Evolutionary conservation across 2,113 vertebrate genomes (phyloP), one percentile per base, ranked within the genome.

Genomic region (Formicarius rufipectus): DNA sequence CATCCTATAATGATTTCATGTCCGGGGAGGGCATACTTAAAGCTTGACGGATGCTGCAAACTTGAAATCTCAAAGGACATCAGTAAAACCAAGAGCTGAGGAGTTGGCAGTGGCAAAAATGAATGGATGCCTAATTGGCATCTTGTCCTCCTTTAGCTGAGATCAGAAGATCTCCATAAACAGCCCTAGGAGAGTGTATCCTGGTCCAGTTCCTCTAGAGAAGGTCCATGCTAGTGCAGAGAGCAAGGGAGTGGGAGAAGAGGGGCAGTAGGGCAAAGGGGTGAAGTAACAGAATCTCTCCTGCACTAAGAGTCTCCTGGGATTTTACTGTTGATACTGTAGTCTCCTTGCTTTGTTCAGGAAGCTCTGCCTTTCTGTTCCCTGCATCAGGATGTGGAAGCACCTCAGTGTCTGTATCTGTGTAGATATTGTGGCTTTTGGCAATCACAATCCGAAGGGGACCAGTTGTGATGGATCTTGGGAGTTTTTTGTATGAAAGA

Each of bases 341-440:
- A 88, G 31, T 25, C 45, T 4, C 6, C 30, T 85, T 79, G 10
- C 17, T 72, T 78, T 81, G 28, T 22, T 83, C n/a, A 58, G 60
- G n/a, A 78, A 63, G 15, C 2, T 7, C 37, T 79, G 60, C 22
- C 85, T 74, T 59, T 83, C 72, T 72, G 27, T 23, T 2, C 1
- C 31, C 68, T 92, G 45, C 30, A 21, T 14, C 0, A 1, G 60
- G 27, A 42, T 0, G 0, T 27, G 31, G 50, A 90, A 71, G 35
- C 19, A 44, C 17, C 17, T 9, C 0, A 0, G 10, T 30, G 17
- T 71, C 35, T 59, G 12, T 35, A 25, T 35, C 52, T 72, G 3
- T 42, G 30, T 25, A 31, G 42, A 14, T 80, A 4, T 39, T 75
- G 42, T 1, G 1, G 17, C 12, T 86, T 86, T 68, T 80, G 78